phyloP scores from a whole-genome alignment of 2,113 vertebrate species.

The Notothenia rossii region DNA sequence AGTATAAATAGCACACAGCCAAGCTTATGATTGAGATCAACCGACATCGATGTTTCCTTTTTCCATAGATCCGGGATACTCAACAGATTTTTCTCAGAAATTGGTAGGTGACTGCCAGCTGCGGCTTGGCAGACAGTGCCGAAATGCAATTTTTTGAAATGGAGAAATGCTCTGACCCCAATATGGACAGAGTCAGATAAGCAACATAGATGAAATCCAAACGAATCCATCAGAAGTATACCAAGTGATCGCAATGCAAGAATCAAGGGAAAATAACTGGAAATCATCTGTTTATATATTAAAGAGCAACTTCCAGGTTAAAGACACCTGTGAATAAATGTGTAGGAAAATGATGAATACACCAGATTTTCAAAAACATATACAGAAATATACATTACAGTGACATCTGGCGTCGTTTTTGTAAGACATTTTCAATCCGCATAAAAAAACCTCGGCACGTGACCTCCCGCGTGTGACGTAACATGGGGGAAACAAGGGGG shows the following conservation, averaged over 20 bases:
- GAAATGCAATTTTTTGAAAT: constrained; percentile 28
- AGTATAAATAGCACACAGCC: constrained; percentile 34
- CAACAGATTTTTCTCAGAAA: constrained; percentile 35
- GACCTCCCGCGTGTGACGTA: too few relatives aligned
- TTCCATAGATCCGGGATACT: constrained; percentile 42
- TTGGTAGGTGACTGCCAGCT: constrained; percentile 41
- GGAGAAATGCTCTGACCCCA: constrained; percentile 38
- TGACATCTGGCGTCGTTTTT: too few relatives aligned
- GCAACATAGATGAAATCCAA: constrained; percentile 21
- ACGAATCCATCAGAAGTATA: constrained; percentile 3
- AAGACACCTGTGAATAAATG: too few relatives aligned
- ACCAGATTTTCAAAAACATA: too few relatives aligned
- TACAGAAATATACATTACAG: too few relatives aligned
- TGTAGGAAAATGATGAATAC: too few relatives aligned
- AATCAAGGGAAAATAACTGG: neutral
- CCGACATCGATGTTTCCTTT: constrained; percentile 26
- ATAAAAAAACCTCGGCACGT: too few relatives aligned
- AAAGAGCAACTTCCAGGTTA: too few relatives aligned
- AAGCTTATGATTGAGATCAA: constrained; percentile 35
- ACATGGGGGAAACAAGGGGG: too few relatives aligned
- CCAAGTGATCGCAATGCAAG: constrained; percentile 17
- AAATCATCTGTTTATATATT: constrained; percentile 15
- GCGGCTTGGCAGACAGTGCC: constrained; percentile 32
- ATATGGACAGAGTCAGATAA: constrained; percentile 32
- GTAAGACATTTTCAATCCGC: too few relatives aligned